Evolutionary conservation across 2,888 invertebrate genomes (phyloP).

Genomic region (Drosophila borealis): DNA sequence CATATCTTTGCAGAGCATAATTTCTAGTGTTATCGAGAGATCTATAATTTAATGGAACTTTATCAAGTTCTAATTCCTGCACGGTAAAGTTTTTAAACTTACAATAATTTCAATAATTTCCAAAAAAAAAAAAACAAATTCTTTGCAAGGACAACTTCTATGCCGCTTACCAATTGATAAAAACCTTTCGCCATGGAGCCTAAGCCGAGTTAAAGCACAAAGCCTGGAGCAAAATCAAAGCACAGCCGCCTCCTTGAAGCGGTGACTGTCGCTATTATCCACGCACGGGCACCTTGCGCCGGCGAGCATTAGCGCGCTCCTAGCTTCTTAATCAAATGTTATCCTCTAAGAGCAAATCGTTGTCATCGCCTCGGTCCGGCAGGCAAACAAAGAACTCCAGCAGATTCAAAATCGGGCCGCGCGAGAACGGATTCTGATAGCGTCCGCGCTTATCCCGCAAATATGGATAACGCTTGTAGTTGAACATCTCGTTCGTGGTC

Average conservation of each 20-base stretch:
- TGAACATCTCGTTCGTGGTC: slow-evolving; percentile 97
- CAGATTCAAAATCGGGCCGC: slow-evolving; percentile 93
- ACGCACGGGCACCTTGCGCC: slow-evolving; percentile 76
- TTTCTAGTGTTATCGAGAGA: neutral
- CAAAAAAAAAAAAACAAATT: neutral
- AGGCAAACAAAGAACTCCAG: slow-evolving; percentile 96
- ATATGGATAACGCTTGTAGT: slow-evolving; percentile 96
- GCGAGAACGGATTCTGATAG: slow-evolving; percentile 96
- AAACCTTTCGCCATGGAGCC: slow-evolving; percentile 16
- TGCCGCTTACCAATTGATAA: slow-evolving; percentile 28
- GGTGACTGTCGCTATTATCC: slow-evolving; percentile 76
- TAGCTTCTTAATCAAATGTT: slow-evolving; percentile 85
- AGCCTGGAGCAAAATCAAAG: slow-evolving; percentile 63
- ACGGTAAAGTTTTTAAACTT: neutral
- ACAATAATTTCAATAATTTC: neutral
- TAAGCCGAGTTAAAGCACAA: slow-evolving; percentile 24
- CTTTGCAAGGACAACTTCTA: slow-evolving; percentile 24
- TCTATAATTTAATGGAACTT: neutral
- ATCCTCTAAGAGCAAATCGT: slow-evolving; percentile 89
- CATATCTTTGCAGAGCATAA: slow-evolving; percentile 25
- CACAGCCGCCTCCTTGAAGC: slow-evolving; percentile 54
- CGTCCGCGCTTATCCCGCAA: slow-evolving; percentile 94
- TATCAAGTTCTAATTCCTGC: neutral
- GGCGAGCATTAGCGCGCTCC: slow-evolving; percentile 77
- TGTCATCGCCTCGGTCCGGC: slow-evolving; percentile 92